Evolutionary conservation across 2,113 vertebrate genomes (phyloP), one percentile per base, ranked within the genome.

Genomic region (Clinocottus analis): DNA sequence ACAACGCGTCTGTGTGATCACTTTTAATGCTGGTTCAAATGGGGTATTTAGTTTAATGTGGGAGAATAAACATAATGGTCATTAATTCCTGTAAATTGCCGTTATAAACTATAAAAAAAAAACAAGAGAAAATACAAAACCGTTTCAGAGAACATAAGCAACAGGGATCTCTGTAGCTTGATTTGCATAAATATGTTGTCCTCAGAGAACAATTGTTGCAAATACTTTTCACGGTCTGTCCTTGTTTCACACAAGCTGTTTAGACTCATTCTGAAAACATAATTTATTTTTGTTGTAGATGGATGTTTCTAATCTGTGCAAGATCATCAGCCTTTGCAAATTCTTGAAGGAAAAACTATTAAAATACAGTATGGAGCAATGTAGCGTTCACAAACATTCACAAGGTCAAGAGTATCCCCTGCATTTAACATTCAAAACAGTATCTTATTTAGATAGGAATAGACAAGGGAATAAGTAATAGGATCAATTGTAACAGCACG

Each of bases 331-430:
- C 58, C 55, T 73, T 66, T 72, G 59, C 41, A 23, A 33, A 49
- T 75, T 77, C 39, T 67, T 72, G 23, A 43, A 65, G 84, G 72
- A 75, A 79, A 73, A 81, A 77, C 51, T 0, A 88, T 84, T 90
- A 77, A 71, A 78, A 90, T 80, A 55, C 35, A 43, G 19, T 65
- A 64, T 19, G 4, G 56, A 81, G 43, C 65, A 43, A 62, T 68
- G 49, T 65, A 71, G 75, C 60, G 70, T 76, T 87, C 58, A 66
- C 59, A 75, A 45, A 45, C 56, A 39, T 58, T 45, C 58, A 39
- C 91, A 92, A 92, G 90, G 89, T 89, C 81, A 84, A 64, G 58
- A 80, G n/a, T 65, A 79, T 82, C 82, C 33, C 10, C n/a, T 1
- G 3, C 56, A 61, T 82, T 91, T 82, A 86, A 80, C 64, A 87